Percentiles rank a stretch among this genome's conserved stretches.
Conservation (phyloP, 92 coral and sea anemone genomes). For the Anthopleura xanthogrammica region DNA sequence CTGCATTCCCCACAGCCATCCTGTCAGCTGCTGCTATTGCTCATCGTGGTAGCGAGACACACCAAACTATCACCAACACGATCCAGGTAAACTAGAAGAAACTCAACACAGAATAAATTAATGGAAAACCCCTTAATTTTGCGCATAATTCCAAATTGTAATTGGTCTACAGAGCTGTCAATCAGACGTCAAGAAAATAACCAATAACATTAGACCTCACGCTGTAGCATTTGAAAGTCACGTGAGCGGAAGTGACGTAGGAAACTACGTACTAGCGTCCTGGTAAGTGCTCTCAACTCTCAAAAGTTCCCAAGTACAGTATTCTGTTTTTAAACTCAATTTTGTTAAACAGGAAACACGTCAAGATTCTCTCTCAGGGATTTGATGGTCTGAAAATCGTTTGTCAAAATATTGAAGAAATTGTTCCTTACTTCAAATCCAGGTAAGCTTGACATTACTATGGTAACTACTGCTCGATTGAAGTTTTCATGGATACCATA, state of each 20-base stretch:
- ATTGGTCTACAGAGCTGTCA: constrained; percentile 39
- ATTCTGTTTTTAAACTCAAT: neutral
- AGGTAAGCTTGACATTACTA: constrained; percentile 13
- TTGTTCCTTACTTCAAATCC: constrained; percentile 26
- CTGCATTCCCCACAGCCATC: constrained; percentile 51
- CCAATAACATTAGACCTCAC: constrained; percentile 47
- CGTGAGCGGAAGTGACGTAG: constrained; percentile 40
- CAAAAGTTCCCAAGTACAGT: neutral
- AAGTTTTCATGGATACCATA: neutral
- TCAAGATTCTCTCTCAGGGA: constrained; percentile 1
- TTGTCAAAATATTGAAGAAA: neutral
- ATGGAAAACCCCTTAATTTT: neutral
- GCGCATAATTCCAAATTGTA: neutral
- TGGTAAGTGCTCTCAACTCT: constrained; percentile 41
- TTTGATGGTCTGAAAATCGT: constrained; percentile 9
- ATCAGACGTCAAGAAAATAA: constrained; percentile 30
- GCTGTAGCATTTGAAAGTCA: constrained; percentile 55
- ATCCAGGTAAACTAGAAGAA: constrained; percentile 37
- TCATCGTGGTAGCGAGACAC: constrained; percentile 20
- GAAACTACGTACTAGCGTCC: constrained; percentile 43
- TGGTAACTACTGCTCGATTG: neutral
- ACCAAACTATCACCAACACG: constrained; percentile 12
- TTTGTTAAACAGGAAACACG: constrained; percentile 16
- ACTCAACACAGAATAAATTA: neutral
- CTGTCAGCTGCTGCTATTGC: constrained; percentile 53